Conservation (phyloP, 2,797 vertebrate species). For the Sebastes variabilis region DNA sequence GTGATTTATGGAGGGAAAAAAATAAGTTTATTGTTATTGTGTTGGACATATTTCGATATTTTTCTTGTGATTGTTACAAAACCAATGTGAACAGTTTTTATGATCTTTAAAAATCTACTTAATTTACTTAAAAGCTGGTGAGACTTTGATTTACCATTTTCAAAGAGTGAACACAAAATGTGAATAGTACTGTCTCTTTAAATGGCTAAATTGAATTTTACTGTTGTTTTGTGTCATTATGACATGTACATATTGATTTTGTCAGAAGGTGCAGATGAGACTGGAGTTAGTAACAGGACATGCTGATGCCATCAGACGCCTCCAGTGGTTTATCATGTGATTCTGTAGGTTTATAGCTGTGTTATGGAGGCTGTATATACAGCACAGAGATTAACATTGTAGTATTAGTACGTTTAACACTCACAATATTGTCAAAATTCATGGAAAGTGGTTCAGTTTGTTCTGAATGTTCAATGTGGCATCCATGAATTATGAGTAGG, state of each 20-base stretch:
- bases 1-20: slow-evolving; percentile 69
- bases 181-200: slow-evolving; percentile 73
- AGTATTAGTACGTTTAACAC: slow-evolving; percentile 55
- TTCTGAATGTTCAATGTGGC: slow-evolving; percentile 52
- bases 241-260: slow-evolving; percentile 76
- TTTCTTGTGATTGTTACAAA: slow-evolving; percentile 74
- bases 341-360: slow-evolving; percentile 57
- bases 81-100: slow-evolving; percentile 70
- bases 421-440: slow-evolving; percentile 49
- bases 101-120: slow-evolving; percentile 58
- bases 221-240: slow-evolving; percentile 73
- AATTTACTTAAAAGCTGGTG: slow-evolving; percentile 49
- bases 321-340: slow-evolving; percentile 55
- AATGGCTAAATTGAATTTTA: slow-evolving; percentile 64
- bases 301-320: slow-evolving; percentile 40
- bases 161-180: slow-evolving; percentile 55
- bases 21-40: slow-evolving; percentile 71
- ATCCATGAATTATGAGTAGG: slow-evolving; percentile 33
- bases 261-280: slow-evolving; percentile 34
- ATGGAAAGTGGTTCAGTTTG: slow-evolving; percentile 38
- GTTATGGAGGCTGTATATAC: slow-evolving; percentile 62
- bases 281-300: slow-evolving; percentile 19
- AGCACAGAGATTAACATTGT: slow-evolving; percentile 51
- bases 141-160: slow-evolving; percentile 54
- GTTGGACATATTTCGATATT: slow-evolving; percentile 80